Base-by-base conservation (phyloP, 1,140 invertebrate genomes). In the Drosophila nikananu region DNA sequence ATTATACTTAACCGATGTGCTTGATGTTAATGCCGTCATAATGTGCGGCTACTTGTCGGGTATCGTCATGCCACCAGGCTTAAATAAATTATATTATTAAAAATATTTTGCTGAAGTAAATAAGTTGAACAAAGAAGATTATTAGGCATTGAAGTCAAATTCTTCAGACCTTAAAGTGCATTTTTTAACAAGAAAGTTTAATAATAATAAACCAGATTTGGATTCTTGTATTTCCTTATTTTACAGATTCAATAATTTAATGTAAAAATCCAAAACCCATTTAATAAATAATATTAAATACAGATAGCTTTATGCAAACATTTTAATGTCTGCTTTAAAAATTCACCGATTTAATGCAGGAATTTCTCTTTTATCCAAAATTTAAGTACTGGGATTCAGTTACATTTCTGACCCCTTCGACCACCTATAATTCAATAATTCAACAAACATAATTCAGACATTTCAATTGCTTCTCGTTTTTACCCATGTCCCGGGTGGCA, bases 31-130 rank as follows among this genome's bases (percentile, higher is more conserved):
- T 83, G 81, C 65, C 58, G 49, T 80, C 70, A 71, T 83, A 83
- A 83, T 83, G 57, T 66, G 81, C 39, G 77, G 77, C 77, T 77
- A 84, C 81, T 84, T 83, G 70, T 59, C 65, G 59, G 32, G 42
- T 7, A 5, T 41, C 15, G 25, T 55, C 52, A 55, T 37, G 15
- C 63, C 30, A 25, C 9, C 23, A 64, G 30, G 46, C 44, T 48
- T 25, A 21, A 30, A 57, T 17, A 57, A 63, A 42, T 66, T 42
- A 35, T 46, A 35, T 44, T 32, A 25, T 57, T 57, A 27, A 15
- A 21, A 10, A 35, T 27, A 12, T 58, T 44, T 27, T 15, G 0
- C 2, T 2, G 23, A 27, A 15, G 17, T 27, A 42, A n/a, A 44
- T 27, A 10, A 23, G 32, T 17, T 23, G 15, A 17, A 23, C 12